These are phyloP conservation scores for Myotis planiceps DNA, from an alignment of 2,797 vertebrate species.

Conservation along the genomic window DNA sequence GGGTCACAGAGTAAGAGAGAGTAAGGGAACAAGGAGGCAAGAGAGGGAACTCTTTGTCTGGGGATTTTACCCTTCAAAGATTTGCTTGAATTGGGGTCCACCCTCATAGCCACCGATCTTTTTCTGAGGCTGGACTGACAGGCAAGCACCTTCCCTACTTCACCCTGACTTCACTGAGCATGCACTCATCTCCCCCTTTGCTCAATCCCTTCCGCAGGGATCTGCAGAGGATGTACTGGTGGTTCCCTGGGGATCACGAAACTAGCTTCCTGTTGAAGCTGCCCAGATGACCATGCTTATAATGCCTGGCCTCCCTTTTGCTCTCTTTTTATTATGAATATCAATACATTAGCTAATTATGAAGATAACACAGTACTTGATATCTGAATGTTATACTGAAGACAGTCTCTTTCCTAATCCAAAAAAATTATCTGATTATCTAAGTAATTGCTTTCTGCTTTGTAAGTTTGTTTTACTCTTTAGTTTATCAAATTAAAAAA, in stretches of 20 bases:
- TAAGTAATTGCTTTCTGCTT: conserved; percentile 43
- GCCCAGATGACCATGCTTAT: not conserved
- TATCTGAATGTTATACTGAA: conserved; percentile 59
- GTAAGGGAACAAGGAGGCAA: not conserved
- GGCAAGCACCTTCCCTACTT: not conserved
- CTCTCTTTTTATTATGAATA: not conserved
- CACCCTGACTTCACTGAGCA: not conserved
- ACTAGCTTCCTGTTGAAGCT: not conserved
- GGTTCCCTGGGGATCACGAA: not conserved
- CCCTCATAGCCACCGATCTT: not conserved
- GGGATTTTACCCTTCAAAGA: not conserved
- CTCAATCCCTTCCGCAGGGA: not conserved
- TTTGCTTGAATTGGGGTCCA: not conserved
- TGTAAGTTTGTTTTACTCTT: conserved; percentile 57
- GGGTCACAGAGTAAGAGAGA: not conserved
- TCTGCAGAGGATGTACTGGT: not conserved
- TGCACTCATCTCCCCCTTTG: not conserved
- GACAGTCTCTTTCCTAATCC: conserved; percentile 39
- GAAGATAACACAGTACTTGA: not conserved
- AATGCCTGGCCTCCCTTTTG: not conserved
- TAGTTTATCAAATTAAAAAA: not conserved
- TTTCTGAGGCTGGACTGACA: not conserved
- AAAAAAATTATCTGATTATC: conserved; percentile 33
- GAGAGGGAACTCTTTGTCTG: not conserved
- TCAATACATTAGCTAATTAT: not conserved